Conservation (phyloP, 2,888 invertebrate genomes). For the Cephalotes varians region DNA sequence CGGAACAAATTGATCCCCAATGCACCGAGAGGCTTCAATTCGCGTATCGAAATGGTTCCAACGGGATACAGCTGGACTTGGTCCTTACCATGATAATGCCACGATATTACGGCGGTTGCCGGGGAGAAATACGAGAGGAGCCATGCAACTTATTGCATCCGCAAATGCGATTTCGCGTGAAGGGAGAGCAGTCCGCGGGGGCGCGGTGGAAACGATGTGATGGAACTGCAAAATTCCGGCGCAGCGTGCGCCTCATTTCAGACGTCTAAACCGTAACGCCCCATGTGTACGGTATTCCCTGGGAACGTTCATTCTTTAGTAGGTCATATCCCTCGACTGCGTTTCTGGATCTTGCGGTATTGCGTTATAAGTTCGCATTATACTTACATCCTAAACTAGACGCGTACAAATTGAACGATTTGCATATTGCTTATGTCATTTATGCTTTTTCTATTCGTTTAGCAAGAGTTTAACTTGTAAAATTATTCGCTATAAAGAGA, state of each 20-base stretch:
- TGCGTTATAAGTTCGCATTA: conserved; percentile 8
- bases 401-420: background rate
- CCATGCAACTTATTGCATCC: conserved; percentile 48
- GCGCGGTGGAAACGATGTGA: conserved; percentile 1
- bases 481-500: background rate
- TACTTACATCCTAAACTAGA: background rate
- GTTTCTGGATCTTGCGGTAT: background rate
- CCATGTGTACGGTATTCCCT: conserved; percentile 20
- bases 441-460: background rate
- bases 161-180: conserved; percentile 17
- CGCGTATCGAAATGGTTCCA: background rate
- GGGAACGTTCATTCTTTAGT: conserved; percentile 28
- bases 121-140: conserved; percentile 28
- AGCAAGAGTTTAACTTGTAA: background rate
- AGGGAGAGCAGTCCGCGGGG: background rate
- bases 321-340: conserved; percentile 28
- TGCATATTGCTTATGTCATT: background rate
- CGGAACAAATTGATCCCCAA: conserved; percentile 34
- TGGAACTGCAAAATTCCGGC: conserved; percentile 39
- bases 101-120: background rate
- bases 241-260: conserved; percentile 37
- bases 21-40: conserved; percentile 17
- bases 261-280: conserved; percentile 42
- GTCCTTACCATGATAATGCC: conserved; percentile 48
- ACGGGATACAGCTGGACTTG: conserved; percentile 5